Evolutionary conservation across 2,113 vertebrate species (phyloP), one percentile per base, ranked within the genome.

Genomic region (Oryzias curvinotus): DNA sequence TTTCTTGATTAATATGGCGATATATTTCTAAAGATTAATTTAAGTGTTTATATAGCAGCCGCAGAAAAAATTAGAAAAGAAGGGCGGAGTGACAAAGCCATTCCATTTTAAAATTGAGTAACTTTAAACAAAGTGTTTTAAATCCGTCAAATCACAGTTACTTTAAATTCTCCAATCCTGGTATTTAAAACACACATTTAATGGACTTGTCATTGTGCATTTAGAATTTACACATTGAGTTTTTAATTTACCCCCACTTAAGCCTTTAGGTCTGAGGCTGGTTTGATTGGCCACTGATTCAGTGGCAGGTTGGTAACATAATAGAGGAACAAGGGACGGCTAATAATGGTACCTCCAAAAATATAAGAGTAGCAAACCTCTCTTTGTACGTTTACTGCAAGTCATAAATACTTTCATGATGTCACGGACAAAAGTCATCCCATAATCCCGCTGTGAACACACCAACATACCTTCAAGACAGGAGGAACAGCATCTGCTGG

Each of bases 401-500:
- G 58, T 17, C 28, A 52, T 44, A 14, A 62, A 62, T 49, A 57
- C 59, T 67, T 52, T 65, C n/a, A 26, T 68, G 25, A 59, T 71
- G 49, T 25, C 5, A 68, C 52, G 63, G 21, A 57, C 5, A 16
- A 48, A 57, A 67, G 49, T 55, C 45, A 44, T 16, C n/a, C 62
- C 28, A 50, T 4, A 54, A 61, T 48, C 65, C 62, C 5, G 3
- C 53, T 25, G 62, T 47, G 59, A 56, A 72, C 75, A 62, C 41
- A 52, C 48, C 41, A 43, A 47, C 64, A 72, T 67, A 43, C 57
- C 52, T 68, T n/a, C 21, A 21, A 60, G 4, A 53, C 7, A 18
- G 43, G 15, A 62, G 55, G 59, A 62, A 52, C 44, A 43, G 60
- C 75, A 72, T 75, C 57, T 79, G 75, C 53, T 63, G 47, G 16